Conservation (phyloP, 2,113 vertebrate genomes). For the Aythya baeri region DNA sequence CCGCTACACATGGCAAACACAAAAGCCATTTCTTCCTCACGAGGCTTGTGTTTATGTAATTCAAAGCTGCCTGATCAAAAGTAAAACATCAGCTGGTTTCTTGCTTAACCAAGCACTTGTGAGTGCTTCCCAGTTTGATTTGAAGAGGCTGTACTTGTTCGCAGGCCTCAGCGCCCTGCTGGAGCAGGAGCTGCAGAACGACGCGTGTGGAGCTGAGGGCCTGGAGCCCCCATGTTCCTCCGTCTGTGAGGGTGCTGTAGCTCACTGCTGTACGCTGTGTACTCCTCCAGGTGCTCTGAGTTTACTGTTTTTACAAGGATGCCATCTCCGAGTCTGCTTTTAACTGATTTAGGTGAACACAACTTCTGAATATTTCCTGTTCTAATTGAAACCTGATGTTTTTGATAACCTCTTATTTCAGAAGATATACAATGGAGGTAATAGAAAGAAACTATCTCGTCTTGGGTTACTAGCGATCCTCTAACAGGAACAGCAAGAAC, state of each 20-base stretch:
- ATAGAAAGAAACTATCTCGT: slow-evolving; percentile 75
- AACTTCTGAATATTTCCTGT: not conserved
- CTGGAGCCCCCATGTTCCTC: rapidly evolving
- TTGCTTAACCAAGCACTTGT: not conserved
- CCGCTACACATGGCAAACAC: not conserved
- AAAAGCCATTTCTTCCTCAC: not conserved
- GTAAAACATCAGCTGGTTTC: not conserved
- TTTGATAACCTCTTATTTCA: not conserved
- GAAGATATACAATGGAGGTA: slow-evolving; percentile 51
- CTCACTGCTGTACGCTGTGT: not conserved
- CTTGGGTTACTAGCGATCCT: slow-evolving; percentile 62
- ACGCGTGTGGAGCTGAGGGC: not conserved
- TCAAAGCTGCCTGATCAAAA: not conserved
- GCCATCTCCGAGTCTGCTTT: not conserved
- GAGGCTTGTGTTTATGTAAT: not conserved
- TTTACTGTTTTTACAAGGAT: not conserved
- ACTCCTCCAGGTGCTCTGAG: not conserved
- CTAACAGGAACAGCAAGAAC: slow-evolving; percentile 30
- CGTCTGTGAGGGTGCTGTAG: not conserved
- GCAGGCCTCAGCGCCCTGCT: not conserved
- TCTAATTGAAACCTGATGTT: not conserved
- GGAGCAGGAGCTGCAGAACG: not conserved
- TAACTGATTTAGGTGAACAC: not conserved
- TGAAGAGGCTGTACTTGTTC: not conserved
- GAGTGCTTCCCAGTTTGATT: not conserved